Evolutionary conservation across 2,113 vertebrate genomes (phyloP), one percentile per base, ranked within the genome.

Genomic region (Felis chaus): DNA sequence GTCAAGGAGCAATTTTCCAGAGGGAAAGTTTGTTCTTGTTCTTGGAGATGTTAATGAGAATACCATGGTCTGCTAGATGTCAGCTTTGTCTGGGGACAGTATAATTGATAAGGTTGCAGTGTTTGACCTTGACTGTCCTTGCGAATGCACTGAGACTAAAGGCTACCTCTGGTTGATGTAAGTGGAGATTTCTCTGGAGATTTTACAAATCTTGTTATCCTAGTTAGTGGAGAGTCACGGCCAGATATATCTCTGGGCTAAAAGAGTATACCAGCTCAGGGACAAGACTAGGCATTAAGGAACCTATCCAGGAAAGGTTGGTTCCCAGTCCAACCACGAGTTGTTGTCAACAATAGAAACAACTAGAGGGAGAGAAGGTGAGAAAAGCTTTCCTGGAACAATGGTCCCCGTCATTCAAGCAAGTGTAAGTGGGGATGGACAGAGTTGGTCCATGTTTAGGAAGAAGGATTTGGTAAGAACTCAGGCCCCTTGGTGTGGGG

Each of bases 1-100:
- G 36, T 90, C 80, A 96, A 92, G 29, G 48, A 69, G 21, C 31
- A 68, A 27, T 81, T 85, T 97, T 90, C 48, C 53, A 73, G 45
- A 7, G n/a, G 89, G 55, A 87, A 74, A 95, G 73, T 53, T 16
- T 81, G 1, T n/a, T 84, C 11, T 41, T 83, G 36, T 89, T 55
- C 50, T 90, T 84, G 33, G 53, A 80, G 69, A 88, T 41, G 45
- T 25, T 36, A 31, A 2, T 71, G 41, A 66, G 57, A 83, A 71
- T 39, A 92, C 19, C 19, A 65, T 36, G 48, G 7, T 90, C 73
- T 83, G 36, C 66, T 55, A 57, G 23, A n/a, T 71, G 41, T 76
- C 63, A 73, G 74, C 41, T 87, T 89, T 81, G 10, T 83, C 41
- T 87, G 8, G 25, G 36, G 69, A 33, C 19, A 57, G 48, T 91